Conservation (phyloP, 2,113 vertebrate species). For the Strix uralensis region DNA sequence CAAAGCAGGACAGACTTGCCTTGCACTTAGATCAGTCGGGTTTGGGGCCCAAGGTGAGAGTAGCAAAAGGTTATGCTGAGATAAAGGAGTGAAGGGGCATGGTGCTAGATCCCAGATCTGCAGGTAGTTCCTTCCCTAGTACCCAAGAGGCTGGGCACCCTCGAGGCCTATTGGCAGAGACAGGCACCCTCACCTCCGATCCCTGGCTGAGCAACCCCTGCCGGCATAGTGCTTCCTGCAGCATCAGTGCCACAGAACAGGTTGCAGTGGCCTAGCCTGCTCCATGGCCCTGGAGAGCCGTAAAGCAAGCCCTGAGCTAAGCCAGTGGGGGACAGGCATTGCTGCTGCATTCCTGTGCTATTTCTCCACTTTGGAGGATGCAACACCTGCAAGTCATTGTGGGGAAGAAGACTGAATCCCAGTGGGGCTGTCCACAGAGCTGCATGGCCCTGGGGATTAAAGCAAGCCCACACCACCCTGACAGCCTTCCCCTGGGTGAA, state of each 20-base stretch:
- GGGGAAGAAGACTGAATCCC: neutral
- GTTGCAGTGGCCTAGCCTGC: neutral
- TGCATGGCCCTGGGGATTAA: accelerated
- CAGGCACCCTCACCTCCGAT: neutral
- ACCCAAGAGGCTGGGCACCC: neutral
- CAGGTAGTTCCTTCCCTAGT: neutral
- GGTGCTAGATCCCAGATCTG: neutral
- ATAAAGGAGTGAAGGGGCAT: neutral
- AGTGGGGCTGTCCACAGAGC: neutral
- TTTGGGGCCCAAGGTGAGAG: neutral
- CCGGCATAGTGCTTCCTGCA: neutral
- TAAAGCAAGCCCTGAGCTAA: neutral
- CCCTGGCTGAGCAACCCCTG: accelerated
- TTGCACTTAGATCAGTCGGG: neutral
- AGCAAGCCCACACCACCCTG: neutral
- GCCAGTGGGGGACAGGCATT: accelerated
- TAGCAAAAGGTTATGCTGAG: neutral
- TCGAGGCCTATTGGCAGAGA: accelerated
- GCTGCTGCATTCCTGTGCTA: accelerated
- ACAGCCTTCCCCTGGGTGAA: neutral
- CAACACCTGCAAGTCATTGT: neutral
- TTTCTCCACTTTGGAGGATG: neutral
- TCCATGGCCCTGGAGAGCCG: accelerated
- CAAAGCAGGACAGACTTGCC: neutral
- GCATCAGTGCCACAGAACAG: accelerated